phyloP scores from a whole-genome alignment of 2,888 invertebrate genomes.

The Bellardia pandia region DNA sequence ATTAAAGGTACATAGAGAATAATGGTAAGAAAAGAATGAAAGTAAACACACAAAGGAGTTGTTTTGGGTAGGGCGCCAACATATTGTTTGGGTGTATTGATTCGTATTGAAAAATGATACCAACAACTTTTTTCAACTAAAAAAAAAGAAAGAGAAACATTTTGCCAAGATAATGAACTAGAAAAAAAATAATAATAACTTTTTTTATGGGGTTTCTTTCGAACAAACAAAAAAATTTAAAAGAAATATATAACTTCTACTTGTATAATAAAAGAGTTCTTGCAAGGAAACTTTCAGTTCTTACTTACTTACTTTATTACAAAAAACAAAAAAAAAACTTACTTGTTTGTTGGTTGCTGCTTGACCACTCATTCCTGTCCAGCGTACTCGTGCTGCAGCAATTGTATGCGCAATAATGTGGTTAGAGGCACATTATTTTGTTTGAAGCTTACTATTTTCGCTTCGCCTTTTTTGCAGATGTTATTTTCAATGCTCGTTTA shows the following conservation, averaged over 20 bases:
- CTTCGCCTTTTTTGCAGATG: conserved; percentile 10
- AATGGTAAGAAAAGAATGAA: neutral
- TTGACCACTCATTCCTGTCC: conserved; percentile 18
- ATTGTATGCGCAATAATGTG: conserved; percentile 27
- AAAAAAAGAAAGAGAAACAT: conserved; percentile 53
- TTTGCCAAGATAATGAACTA: conserved; percentile 79
- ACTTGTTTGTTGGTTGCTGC: conserved; percentile 45
- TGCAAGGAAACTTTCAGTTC: conserved; percentile 44
- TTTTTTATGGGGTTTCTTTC: conserved; percentile 78
- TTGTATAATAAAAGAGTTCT: conserved; percentile 8
- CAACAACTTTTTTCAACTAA: neutral
- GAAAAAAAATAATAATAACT: conserved; percentile 80
- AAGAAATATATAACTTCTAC: neutral
- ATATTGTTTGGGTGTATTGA: conserved; percentile 38
- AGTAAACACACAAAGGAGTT: conserved; percentile 8
- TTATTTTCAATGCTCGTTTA: conserved; percentile 15
- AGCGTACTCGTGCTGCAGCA: conserved; percentile 13
- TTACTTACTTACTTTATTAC: neutral
- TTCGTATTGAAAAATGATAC: conserved; percentile 68
- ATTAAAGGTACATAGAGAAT: conserved; percentile 25
- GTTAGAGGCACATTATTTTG: conserved; percentile 41
- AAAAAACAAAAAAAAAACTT: neutral
- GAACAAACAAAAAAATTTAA: conserved; percentile 40
- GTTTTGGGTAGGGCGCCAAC: neutral
- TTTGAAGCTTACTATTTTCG: conserved; percentile 18